These are phyloP conservation scores for Aegypius monachus DNA, from an alignment of 2,113 vertebrate genomes.

Conservation along the genomic window DNA sequence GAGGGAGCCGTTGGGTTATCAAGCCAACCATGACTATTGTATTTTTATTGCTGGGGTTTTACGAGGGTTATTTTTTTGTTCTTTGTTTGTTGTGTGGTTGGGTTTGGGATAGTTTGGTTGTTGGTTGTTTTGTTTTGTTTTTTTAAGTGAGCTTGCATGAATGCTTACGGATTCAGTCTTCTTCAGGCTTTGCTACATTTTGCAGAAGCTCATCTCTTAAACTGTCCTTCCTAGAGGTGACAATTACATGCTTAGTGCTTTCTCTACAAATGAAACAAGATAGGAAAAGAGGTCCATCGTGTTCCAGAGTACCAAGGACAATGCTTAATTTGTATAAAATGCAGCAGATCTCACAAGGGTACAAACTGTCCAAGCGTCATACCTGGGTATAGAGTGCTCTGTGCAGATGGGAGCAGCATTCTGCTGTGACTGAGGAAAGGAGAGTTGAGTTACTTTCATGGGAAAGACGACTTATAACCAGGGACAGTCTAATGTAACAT, in stretches of 20 bases:
- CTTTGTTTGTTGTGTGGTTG: neutral
- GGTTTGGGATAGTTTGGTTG: too few species aligned
- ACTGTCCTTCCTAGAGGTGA: neutral
- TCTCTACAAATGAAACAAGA: neutral
- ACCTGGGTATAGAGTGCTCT: neutral
- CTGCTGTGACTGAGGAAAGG: neutral
- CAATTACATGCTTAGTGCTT: neutral
- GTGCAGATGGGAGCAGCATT: neutral
- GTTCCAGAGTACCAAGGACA: neutral
- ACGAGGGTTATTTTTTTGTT: neutral
- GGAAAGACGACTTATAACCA: neutral
- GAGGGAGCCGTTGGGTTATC: slow-evolving; percentile 27
- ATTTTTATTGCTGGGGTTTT: neutral
- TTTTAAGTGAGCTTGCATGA: neutral
- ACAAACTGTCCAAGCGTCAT: neutral
- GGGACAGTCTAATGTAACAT: neutral
- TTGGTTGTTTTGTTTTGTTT: neutral
- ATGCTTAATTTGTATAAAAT: slow-evolving; percentile 21
- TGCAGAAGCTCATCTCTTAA: neutral
- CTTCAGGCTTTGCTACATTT: neutral
- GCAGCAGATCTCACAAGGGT: neutral
- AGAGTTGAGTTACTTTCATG: neutral
- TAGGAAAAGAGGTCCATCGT: neutral
- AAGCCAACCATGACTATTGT: neutral
- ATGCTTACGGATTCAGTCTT: neutral